Evolutionary conservation across 2,113 vertebrate species (phyloP).

Genomic region (Aegithalos caudatus): DNA sequence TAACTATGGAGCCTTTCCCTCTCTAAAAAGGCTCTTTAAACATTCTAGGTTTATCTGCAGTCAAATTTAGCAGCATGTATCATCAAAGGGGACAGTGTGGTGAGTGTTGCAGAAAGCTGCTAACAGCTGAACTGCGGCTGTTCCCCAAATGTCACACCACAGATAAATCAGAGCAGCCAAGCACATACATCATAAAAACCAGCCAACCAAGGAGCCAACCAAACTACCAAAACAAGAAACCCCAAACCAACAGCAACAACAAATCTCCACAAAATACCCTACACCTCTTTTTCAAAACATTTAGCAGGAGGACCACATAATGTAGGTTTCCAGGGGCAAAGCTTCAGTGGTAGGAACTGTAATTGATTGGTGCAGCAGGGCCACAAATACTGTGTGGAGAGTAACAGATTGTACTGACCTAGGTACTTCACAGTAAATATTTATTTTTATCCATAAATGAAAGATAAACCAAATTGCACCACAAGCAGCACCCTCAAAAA

Average conservation of each 20-base stretch:
- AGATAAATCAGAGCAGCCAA: neutral
- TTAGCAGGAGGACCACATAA: neutral
- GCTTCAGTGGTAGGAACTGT: neutral
- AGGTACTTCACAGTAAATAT: neutral
- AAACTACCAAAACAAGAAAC: neutral
- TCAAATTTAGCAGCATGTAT: constrained; percentile 7
- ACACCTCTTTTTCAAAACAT: neutral
- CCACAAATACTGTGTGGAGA: neutral
- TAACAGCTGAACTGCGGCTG: neutral
- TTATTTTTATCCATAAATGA: neutral
- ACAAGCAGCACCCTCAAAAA: neutral
- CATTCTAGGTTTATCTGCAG: neutral
- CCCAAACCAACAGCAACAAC: neutral
- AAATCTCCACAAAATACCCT: neutral
- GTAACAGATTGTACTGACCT: neutral
- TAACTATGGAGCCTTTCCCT: neutral
- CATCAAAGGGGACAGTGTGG: neutral
- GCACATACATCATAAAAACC: neutral
- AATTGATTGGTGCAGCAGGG: neutral
- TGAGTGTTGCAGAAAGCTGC: neutral
- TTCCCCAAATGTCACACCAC: neutral
- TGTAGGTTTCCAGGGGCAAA: neutral
- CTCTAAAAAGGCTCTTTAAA: neutral
- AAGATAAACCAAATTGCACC: neutral
- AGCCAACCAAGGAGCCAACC: neutral